Evolutionary conservation across 2,888 invertebrate species (phyloP).

Genomic region (Cephus rjabovi): DNA sequence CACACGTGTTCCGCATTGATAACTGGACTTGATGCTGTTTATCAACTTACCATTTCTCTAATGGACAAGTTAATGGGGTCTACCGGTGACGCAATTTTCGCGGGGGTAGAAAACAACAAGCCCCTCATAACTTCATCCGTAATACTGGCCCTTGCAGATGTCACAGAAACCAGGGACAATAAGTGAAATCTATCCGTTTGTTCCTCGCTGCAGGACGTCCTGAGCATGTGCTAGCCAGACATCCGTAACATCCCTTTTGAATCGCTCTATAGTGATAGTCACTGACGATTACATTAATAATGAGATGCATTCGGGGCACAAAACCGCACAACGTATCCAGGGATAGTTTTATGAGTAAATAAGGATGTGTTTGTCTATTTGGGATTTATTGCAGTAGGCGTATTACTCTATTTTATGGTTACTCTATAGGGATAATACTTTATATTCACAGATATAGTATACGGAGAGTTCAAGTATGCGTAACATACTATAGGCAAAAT

Average conservation of each 20-base stretch:
- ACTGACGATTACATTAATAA: not conserved
- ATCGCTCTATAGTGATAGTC: constrained; percentile 8
- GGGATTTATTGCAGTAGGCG: not conserved
- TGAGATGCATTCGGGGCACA: not conserved
- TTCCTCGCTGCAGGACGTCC: constrained; percentile 42
- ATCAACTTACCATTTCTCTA: not conserved
- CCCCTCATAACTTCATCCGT: not conserved
- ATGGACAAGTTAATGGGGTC: not conserved
- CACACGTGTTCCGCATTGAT: not conserved
- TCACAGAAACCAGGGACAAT: constrained; percentile 36
- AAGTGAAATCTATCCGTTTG: constrained; percentile 45
- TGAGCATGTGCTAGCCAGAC: constrained; percentile 32
- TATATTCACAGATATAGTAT: not conserved
- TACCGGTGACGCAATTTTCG: not conserved
- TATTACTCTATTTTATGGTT: not conserved
- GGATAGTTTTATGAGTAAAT: not conserved
- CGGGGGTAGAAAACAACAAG: not conserved
- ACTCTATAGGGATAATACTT: not conserved
- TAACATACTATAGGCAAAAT: no score
- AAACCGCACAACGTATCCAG: not conserved
- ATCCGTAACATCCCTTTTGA: constrained; percentile 19
- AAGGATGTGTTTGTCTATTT: not conserved
- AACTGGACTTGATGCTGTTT: not conserved
- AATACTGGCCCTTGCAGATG: constrained; percentile 38
- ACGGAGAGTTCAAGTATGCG: no score